phyloP scores from a whole-genome alignment of 2,888 invertebrate genomes.

The Chloromyia formosa region DNA sequence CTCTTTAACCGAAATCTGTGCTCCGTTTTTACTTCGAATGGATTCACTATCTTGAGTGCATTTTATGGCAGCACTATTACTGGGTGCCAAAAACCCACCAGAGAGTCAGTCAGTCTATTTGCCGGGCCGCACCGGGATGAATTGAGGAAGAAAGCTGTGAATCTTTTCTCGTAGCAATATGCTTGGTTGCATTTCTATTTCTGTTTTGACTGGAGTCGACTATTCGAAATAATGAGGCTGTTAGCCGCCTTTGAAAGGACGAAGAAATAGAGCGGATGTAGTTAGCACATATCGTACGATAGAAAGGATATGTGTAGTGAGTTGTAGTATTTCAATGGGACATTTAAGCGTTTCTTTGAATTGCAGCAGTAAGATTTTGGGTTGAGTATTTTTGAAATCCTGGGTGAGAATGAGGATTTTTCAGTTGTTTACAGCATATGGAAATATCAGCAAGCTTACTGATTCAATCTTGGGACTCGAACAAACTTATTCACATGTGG shows the following conservation, averaged over 20 bases:
- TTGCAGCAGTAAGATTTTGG: too few relatives aligned
- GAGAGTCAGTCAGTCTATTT: not conserved
- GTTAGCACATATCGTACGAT: conserved; percentile 5
- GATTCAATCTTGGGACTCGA: too few relatives aligned
- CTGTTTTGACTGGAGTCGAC: not conserved
- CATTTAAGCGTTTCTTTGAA: too few relatives aligned
- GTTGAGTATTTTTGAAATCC: too few relatives aligned
- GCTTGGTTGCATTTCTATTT: conserved; percentile 21
- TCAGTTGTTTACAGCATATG: too few relatives aligned
- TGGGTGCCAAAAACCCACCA: not conserved
- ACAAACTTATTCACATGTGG: too few relatives aligned
- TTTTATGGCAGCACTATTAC: conserved; percentile 31
- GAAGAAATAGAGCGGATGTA: conserved; percentile 8
- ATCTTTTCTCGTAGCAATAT: not conserved
- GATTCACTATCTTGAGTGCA: conserved; percentile 18
- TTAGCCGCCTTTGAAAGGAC: conserved; percentile 15
- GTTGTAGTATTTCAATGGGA: too few relatives aligned
- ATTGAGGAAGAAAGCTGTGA: conserved; percentile 35
- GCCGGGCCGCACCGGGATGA: not conserved
- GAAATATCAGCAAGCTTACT: too few relatives aligned
- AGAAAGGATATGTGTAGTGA: too few relatives aligned
- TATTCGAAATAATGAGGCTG: conserved; percentile 36
- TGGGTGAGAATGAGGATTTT: too few relatives aligned
- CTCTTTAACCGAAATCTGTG: not conserved
- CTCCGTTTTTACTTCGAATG: not conserved